These are phyloP conservation scores for Phylloscopus whistleri DNA, from an alignment of 2,113 vertebrate genomes.

Conservation along the genomic window DNA sequence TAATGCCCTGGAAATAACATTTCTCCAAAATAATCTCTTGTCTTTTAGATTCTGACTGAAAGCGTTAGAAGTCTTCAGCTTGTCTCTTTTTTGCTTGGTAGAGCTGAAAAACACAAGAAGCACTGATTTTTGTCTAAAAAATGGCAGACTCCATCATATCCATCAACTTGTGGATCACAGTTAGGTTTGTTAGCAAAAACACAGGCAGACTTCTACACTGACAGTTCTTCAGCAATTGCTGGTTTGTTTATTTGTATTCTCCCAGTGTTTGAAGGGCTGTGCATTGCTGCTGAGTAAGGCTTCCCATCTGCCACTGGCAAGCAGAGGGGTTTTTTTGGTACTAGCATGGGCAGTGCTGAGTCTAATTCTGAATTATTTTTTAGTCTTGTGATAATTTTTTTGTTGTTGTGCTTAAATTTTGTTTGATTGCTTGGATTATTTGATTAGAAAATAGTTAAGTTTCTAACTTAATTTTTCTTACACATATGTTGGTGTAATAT, in stretches of 20 bases:
- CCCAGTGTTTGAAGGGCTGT: background rate
- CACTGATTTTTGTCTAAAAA: background rate
- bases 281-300: background rate
- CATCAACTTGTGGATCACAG: background rate
- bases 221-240: background rate
- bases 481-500: background rate
- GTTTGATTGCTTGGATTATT: background rate
- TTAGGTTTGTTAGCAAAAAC: constrained; percentile 23
- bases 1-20: background rate
- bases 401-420: background rate
- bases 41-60: background rate
- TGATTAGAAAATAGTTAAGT: background rate
- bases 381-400: background rate
- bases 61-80: background rate
- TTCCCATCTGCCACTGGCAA: constrained; percentile 38
- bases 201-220: background rate
- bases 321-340: background rate
- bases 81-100: background rate
- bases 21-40: background rate
- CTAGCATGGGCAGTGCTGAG: background rate
- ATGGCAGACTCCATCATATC: background rate
- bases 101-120: background rate
- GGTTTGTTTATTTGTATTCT: constrained; percentile 49
- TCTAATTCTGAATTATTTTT: background rate
- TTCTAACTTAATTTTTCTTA: background rate